Conservation (phyloP, 2,888 invertebrate species). For the Ectobius pallidus region DNA sequence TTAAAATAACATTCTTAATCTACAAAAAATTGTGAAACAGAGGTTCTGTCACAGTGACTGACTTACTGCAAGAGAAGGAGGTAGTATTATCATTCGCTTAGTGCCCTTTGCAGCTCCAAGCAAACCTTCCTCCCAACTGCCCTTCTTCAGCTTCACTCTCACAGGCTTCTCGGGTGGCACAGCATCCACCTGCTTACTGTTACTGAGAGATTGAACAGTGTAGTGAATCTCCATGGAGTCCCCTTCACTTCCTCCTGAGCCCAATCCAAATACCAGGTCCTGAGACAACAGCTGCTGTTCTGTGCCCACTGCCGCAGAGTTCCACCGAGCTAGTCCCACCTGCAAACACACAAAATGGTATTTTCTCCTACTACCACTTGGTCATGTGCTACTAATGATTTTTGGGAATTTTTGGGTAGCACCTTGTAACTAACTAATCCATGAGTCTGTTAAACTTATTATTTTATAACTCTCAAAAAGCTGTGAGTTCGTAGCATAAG, state of each 20-base stretch:
- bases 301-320: neutral
- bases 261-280: slow-evolving; percentile 33
- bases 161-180: too few species aligned
- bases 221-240: slow-evolving; percentile 38
- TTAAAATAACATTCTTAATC: too few species aligned
- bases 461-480: too few species aligned
- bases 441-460: too few species aligned
- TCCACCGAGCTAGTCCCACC: slow-evolving; percentile 38
- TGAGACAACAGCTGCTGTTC: slow-evolving; percentile 25
- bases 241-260: slow-evolving; percentile 27
- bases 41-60: too few species aligned
- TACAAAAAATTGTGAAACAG: too few species aligned
- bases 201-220: slow-evolving; percentile 24
- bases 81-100: slow-evolving; percentile 35
- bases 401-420: too few species aligned
- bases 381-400: too few species aligned
- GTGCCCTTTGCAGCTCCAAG: slow-evolving; percentile 33
- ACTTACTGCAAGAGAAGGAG: slow-evolving; percentile 36
- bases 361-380: too few species aligned
- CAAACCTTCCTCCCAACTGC: slow-evolving; percentile 41
- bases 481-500: too few species aligned
- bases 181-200: slow-evolving; percentile 22
- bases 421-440: too few species aligned
- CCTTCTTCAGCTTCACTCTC: slow-evolving; percentile 37
- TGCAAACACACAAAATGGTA: slow-evolving; percentile 22